Percentiles rank a stretch among this genome's conserved stretches.
Conservation (phyloP, 2,888 invertebrate genomes). For the Idaea biselata region DNA sequence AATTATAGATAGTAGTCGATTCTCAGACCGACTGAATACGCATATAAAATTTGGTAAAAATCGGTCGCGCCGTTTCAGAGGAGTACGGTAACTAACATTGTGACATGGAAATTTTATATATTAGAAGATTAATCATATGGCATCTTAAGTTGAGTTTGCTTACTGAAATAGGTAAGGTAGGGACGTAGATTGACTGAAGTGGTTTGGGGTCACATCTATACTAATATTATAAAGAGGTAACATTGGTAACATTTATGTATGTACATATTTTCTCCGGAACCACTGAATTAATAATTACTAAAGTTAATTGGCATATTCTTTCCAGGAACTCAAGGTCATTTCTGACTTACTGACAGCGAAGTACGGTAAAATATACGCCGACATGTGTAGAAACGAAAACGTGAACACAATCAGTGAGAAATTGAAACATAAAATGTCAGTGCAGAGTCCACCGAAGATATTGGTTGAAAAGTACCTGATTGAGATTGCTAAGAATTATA, state of each 20-base stretch:
- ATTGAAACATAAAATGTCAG: constrained; percentile 94
- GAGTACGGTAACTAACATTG: too few relatives aligned
- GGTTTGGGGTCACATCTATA: too few relatives aligned
- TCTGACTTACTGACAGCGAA: constrained; percentile 93
- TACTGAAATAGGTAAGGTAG: neutral
- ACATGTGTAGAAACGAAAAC: constrained; percentile 91
- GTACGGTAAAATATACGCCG: constrained; percentile 96
- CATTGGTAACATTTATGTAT: too few relatives aligned
- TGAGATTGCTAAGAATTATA: constrained; percentile 97
- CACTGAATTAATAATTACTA: too few relatives aligned
- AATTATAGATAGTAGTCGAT: too few relatives aligned
- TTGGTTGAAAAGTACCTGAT: constrained; percentile 96
- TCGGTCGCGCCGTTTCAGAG: too few relatives aligned
- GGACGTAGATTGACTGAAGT: neutral
- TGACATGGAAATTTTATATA: too few relatives aligned
- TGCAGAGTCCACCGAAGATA: constrained; percentile 96
- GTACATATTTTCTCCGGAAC: too few relatives aligned
- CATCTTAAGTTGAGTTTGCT: neutral
- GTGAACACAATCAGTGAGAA: constrained; percentile 93
- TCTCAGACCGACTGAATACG: too few relatives aligned
- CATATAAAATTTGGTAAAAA: too few relatives aligned
- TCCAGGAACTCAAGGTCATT: constrained; percentile 87
- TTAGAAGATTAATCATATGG: neutral
- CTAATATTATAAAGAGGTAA: too few relatives aligned
- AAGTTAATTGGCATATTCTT: too few relatives aligned